phyloP scores from a whole-genome alignment of 2,888 invertebrate species.

The Agrotis puta region DNA sequence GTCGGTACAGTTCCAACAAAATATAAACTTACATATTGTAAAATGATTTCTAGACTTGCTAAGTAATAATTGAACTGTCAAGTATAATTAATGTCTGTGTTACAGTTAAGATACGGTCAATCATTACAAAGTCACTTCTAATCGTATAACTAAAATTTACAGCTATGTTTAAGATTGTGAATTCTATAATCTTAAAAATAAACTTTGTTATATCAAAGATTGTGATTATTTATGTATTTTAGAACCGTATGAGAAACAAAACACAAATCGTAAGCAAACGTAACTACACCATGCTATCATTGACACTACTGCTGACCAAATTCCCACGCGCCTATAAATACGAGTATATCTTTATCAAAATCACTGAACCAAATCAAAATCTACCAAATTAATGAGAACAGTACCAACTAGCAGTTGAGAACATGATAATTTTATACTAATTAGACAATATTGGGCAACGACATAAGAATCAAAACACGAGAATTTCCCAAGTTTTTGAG shows the following conservation, averaged over 20 bases:
- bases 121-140: neutral
- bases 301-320: slow-evolving; percentile 20
- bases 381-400: slow-evolving; percentile 38
- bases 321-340: slow-evolving; percentile 45
- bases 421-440: slow-evolving; percentile 39
- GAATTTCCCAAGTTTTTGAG: slow-evolving; percentile 60
- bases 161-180: neutral
- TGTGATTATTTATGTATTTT: neutral
- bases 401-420: slow-evolving; percentile 19
- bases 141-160: neutral
- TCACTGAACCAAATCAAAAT: slow-evolving; percentile 36
- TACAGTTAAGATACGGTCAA: neutral
- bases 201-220: neutral
- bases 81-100: slow-evolving; percentile 1
- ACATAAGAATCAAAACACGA: slow-evolving; percentile 49
- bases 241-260: neutral
- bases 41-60: neutral
- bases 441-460: slow-evolving; percentile 55
- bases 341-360: slow-evolving; percentile 22
- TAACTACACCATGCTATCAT: neutral
- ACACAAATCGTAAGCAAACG: neutral
- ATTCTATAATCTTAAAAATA: neutral
- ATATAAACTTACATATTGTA: neutral
- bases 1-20: neutral
- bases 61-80: slow-evolving; percentile 14